Evolutionary conservation across 2,888 invertebrate genomes (phyloP), one percentile per base, ranked within the genome.

Genomic region (Cenopis cana): DNA sequence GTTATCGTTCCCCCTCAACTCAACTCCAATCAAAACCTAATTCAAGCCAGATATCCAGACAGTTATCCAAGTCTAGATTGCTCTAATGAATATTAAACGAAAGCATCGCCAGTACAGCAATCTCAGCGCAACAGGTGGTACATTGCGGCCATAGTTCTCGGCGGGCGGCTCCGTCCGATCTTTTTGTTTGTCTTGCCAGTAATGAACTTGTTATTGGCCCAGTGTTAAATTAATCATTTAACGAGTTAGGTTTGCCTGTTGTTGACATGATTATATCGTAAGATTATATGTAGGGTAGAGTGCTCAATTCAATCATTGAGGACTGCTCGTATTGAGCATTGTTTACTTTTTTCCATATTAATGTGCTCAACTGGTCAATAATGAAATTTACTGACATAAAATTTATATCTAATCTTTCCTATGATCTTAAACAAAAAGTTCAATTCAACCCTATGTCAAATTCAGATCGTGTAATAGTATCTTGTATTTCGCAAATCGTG

Each of bases 101-200:
- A 33, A 54, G 36, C 52, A 64, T n/a, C 12, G 18, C 14, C 10
- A 41, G 41, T 56, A 46, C n/a, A 56, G 36, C 55, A 54, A 70
- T 70, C 60, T 66, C 54, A 14, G n/a, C 59, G 59, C 70, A 70
- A 70, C 70, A 70, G 66, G 70, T 66, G 65, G 70, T 55, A 54
- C 12, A 62, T 60, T n/a, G 70, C 66, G 20, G 55, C 33, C 41
- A 66, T 66, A 60, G 54, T 66, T 70, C 46, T 33, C 46, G n/a
- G 24, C 57, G 38, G n/a, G 38, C 36, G 17, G 17, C 33, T 36
- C 17, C 36, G 33, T 36, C 24, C 36, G 60, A 68, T 41, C 52
- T 65, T 65, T 65, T 69, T 65, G 59, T 70, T 59, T 49, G 46
- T 55, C 55, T 57, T 20, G 41, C 9, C 46, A 1, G 17, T 61